Conservation (phyloP, 2,888 invertebrate genomes). For the Epistrophella euchroma region DNA sequence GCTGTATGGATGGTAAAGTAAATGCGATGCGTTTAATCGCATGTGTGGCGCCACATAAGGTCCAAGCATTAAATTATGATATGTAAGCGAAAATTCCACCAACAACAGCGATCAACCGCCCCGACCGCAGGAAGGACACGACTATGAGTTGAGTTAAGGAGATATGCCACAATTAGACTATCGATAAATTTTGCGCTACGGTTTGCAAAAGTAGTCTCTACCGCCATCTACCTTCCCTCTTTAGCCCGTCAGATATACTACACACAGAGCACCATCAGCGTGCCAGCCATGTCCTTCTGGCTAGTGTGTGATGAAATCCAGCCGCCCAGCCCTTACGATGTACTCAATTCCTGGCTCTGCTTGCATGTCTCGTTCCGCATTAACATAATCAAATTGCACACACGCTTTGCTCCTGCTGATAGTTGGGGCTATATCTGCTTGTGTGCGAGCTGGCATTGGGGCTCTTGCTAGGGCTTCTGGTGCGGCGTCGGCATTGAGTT, state of each 20-base stretch:
- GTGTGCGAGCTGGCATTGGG: too few relatives aligned
- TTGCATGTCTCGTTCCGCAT: slow-evolving; percentile 68
- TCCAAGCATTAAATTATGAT: slow-evolving; percentile 74
- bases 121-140: slow-evolving; percentile 57
- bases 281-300: neutral
- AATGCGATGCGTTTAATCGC: slow-evolving; percentile 80
- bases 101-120: slow-evolving; percentile 31
- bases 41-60: slow-evolving; percentile 80
- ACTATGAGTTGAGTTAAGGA: slow-evolving; percentile 67
- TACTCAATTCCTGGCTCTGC: slow-evolving; percentile 40
- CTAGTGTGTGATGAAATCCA: slow-evolving; percentile 53
- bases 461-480: slow-evolving; percentile 7
- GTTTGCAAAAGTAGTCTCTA: slow-evolving; percentile 69
- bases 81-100: slow-evolving; percentile 74
- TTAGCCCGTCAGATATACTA: neutral
- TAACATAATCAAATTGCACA: slow-evolving; percentile 76
- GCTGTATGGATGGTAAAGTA: slow-evolving; percentile 50
- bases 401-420: slow-evolving; percentile 43
- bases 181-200: slow-evolving; percentile 76
- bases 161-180: slow-evolving; percentile 76
- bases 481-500: slow-evolving; percentile 71
- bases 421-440: slow-evolving; percentile 2
- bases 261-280: neutral
- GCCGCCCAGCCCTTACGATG: slow-evolving; percentile 56
- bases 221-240: neutral